These are phyloP conservation scores for Chlorocebus sabaeus DNA, from an alignment of 2,113 vertebrate genomes.

Conservation along the genomic window DNA sequence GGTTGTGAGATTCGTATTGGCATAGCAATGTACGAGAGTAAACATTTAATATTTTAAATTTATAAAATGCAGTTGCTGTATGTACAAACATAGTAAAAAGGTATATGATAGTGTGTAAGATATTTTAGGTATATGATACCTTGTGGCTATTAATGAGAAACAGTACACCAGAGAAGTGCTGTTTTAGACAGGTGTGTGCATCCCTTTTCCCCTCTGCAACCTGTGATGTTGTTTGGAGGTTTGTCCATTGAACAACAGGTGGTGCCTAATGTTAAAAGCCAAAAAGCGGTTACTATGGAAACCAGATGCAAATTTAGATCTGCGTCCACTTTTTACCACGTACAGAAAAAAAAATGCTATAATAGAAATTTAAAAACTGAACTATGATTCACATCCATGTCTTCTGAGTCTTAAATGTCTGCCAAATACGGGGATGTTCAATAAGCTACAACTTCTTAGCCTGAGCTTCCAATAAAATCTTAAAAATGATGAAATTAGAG, in stretches of 20 bases:
- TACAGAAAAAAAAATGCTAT: slow-evolving; percentile 40
- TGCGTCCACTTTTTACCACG: slow-evolving; percentile 29
- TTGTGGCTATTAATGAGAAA: neutral
- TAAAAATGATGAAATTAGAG: slow-evolving; percentile 10
- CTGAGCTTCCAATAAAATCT: slow-evolving; percentile 42
- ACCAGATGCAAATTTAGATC: slow-evolving; percentile 75
- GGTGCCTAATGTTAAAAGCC: slow-evolving; percentile 43
- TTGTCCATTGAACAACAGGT: slow-evolving; percentile 72
- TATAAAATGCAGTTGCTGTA: neutral
- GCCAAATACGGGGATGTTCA: slow-evolving; percentile 30
- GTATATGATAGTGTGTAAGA: neutral
- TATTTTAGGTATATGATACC: slow-evolving; percentile 21
- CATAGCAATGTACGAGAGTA: neutral
- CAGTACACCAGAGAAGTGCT: neutral
- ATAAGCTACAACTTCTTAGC: slow-evolving; percentile 35
- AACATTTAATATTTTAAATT: slow-evolving; percentile 52
- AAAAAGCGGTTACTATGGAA: slow-evolving; percentile 70
- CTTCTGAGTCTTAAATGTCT: slow-evolving; percentile 56
- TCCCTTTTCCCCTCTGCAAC: neutral
- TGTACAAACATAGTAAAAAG: neutral
- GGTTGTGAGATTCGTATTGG: slow-evolving; percentile 2
- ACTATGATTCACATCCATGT: slow-evolving; percentile 53
- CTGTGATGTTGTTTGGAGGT: slow-evolving; percentile 32
- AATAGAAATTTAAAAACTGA: slow-evolving; percentile 40
- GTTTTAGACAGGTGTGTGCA: neutral